Conservation (phyloP, 2,888 invertebrate species). For the Smittia aterrima region DNA sequence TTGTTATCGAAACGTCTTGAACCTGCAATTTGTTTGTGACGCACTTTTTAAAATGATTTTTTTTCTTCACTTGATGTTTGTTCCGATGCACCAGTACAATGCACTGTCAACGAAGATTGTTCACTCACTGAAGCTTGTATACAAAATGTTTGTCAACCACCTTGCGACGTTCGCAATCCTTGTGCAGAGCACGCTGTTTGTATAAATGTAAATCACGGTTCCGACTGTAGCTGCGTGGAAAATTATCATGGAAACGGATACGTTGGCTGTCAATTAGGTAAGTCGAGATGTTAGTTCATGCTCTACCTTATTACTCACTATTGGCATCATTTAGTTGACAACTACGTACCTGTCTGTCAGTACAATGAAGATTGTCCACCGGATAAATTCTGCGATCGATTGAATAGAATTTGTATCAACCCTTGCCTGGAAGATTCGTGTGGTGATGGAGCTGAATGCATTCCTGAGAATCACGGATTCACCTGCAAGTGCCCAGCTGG, state of each 20-base stretch:
- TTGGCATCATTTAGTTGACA: slow-evolving; percentile 51
- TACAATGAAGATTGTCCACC: slow-evolving; percentile 89
- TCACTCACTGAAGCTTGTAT: slow-evolving; percentile 82
- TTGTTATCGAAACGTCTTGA: background rate
- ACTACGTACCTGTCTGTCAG: slow-evolving; percentile 68
- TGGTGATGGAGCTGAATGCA: slow-evolving; percentile 77
- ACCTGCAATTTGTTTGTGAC: background rate
- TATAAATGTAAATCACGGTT: slow-evolving; percentile 82
- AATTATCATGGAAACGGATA: slow-evolving; percentile 86
- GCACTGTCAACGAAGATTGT: slow-evolving; percentile 83
- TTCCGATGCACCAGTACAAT: slow-evolving; percentile 65
- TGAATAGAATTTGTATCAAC: slow-evolving; percentile 79
- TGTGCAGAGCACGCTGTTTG: slow-evolving; percentile 82
- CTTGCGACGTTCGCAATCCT: slow-evolving; percentile 81
- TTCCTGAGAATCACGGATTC: slow-evolving; percentile 71
- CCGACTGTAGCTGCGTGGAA: slow-evolving; percentile 81
- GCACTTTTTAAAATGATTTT: background rate
- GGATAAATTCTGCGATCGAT: slow-evolving; percentile 78
- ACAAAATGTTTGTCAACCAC: slow-evolving; percentile 79
- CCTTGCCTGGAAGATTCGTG: slow-evolving; percentile 78
- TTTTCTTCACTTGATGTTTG: slow-evolving; percentile 10
- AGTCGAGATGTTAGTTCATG: slow-evolving; percentile 44
- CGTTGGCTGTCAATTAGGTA: slow-evolving; percentile 77
- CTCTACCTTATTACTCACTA: slow-evolving; percentile 44
- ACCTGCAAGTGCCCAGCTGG: slow-evolving; percentile 74